phyloP scores from a whole-genome alignment of 1,140 invertebrate species.

The Kradibia gibbosae region DNA sequence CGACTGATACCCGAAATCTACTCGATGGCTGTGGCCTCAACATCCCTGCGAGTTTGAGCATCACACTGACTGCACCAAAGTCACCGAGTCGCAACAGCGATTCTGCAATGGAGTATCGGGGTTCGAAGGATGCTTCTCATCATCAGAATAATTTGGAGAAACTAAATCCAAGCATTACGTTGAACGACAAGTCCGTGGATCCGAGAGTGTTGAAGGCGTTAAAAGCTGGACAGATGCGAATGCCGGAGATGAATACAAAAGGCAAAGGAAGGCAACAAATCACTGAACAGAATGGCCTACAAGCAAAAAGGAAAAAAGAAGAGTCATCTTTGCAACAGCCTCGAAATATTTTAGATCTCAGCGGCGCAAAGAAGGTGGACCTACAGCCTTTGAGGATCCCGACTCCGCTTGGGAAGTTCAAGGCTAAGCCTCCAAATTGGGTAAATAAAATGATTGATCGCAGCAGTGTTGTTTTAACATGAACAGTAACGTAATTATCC shows the following conservation, averaged over 20 bases:
- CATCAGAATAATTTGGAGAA: slow-evolving; percentile 53
- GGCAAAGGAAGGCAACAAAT: not conserved
- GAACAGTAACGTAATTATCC: no score
- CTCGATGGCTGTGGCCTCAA: slow-evolving; percentile 66
- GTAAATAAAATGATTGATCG: not conserved
- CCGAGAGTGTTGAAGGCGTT: slow-evolving; percentile 59
- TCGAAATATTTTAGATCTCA: slow-evolving; percentile 62
- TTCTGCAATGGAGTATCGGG: slow-evolving; percentile 31
- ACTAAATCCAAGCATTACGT: slow-evolving; percentile 61
- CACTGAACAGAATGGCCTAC: not conserved
- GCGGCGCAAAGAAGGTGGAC: slow-evolving; percentile 58
- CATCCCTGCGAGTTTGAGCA: slow-evolving; percentile 67
- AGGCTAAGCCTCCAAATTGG: slow-evolving; percentile 48
- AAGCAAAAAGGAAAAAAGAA: slow-evolving; percentile 51
- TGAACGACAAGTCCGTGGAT: slow-evolving; percentile 62
- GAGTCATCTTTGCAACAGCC: slow-evolving; percentile 8
- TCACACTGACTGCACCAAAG: slow-evolving; percentile 64
- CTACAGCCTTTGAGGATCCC: slow-evolving; percentile 60
- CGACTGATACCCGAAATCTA: slow-evolving; percentile 60
- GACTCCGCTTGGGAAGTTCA: slow-evolving; percentile 58
- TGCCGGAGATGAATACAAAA: slow-evolving; percentile 46
- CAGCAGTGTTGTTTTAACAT: not conserved
- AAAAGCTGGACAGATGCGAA: slow-evolving; percentile 58
- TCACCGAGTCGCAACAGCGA: slow-evolving; percentile 50
- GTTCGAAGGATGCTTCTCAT: slow-evolving; percentile 45